Evolutionary conservation across 2,888 invertebrate species (phyloP), one percentile per base, ranked within the genome.

Genomic region (Serrognathus titanus): DNA sequence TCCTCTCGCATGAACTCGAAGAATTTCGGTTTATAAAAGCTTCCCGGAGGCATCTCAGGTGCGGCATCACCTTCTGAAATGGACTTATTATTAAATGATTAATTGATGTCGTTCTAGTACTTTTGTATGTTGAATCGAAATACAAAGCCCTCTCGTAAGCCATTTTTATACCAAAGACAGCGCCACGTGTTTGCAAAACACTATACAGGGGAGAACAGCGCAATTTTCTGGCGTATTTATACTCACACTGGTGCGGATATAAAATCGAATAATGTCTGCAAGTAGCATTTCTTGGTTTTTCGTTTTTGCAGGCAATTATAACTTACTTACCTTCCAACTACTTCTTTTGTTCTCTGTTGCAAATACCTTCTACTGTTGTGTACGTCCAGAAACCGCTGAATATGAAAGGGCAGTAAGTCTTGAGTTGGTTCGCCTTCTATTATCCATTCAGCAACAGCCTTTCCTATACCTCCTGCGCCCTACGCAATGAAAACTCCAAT

Each of bases 91-190:
- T 38, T 41, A 3, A 52, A n/a, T 40, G 9, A n/a, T 35, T 31
- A 31, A 46, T 12, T 43, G 20, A n/a, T 11, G 11, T 1, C 6
- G 37, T 51, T 62, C 16, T 31, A 63, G 63, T 75, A 82, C 83
- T 76, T 76, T 77, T 78, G 62, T 81, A 81, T 48, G 79, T 79
- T 5, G 82, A 77, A 67, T 85, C 83, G 70, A 87, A 88, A 71
- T 86, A 88, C 47, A 88, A 75, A n/a, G 87, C 84, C 64, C 87
- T 75, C 70, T 88, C 87, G 67, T 86, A 88, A 10, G 86, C 87
- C 85, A 87, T 87, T 71, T 85, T 83, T 49, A 85, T 85, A 10
- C 86, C 87, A 74, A 87, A 88, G 45, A 85, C 82, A 8, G 86
- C 87, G 1, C 86, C 86, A 55, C 81, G 79, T 53, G 81, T 81